phyloP scores from a whole-genome alignment of 1,140 invertebrate genomes.

The Globodera rostochiensis region DNA sequence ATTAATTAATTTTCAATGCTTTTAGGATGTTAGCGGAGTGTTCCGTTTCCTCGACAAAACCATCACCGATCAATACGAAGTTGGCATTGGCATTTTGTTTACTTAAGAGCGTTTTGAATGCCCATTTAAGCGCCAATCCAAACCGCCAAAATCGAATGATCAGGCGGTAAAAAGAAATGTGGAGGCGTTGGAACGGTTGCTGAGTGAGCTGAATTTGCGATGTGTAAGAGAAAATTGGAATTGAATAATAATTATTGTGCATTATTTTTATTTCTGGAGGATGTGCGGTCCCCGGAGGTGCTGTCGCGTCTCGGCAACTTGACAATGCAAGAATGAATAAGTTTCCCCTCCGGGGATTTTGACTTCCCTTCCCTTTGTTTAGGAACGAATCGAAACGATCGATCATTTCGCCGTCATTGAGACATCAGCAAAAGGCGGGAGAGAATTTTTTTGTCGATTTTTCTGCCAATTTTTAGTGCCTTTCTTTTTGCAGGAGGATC shows the following conservation, averaged over 20 bases:
- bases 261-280: constrained; percentile 16
- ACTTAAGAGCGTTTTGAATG: not conserved
- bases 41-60: constrained; percentile 62
- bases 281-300: constrained; percentile 54
- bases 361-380: constrained; percentile 6
- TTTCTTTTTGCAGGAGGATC: not conserved
- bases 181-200: constrained; percentile 59
- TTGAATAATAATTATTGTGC: not conserved
- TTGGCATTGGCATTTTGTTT: constrained; percentile 31
- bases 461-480: not conserved
- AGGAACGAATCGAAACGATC: constrained; percentile 53
- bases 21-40: constrained; percentile 56
- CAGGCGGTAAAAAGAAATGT: constrained; percentile 59
- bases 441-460: not conserved
- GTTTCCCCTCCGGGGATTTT: not conserved
- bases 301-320: constrained; percentile 54
- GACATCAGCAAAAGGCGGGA: constrained; percentile 31
- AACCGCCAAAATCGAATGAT: constrained; percentile 53
- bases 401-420: constrained; percentile 54
- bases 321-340: constrained; percentile 33
- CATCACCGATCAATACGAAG: constrained; percentile 64
- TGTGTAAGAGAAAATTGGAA: constrained; percentile 33
- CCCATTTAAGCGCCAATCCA: constrained; percentile 52
- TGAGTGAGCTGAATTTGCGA: constrained; percentile 56
- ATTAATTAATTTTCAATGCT: not conserved